phyloP scores from a whole-genome alignment of 2,113 vertebrate species.

The Campylorhamphus procurvoides region DNA sequence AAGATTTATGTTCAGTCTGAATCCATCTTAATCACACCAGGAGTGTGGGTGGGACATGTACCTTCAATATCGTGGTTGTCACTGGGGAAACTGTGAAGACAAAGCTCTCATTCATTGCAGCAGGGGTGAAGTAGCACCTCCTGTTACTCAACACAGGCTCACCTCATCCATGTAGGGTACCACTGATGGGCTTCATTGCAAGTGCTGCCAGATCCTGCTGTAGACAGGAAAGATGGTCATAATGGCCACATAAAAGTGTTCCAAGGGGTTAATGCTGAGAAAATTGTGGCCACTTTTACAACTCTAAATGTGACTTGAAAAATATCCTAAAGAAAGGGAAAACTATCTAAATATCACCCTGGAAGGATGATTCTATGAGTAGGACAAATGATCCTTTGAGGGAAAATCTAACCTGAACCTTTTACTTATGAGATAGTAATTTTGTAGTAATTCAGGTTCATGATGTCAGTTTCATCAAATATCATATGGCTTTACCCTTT shows the following conservation, averaged over 20 bases:
- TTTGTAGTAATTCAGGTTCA: constrained; percentile 33
- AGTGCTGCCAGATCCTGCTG: not conserved
- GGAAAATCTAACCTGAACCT: constrained; percentile 41
- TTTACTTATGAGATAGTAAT: constrained; percentile 32
- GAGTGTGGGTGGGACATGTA: not conserved
- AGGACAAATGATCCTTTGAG: constrained; percentile 25
- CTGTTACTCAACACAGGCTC: not conserved
- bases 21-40: not conserved
- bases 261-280: not conserved
- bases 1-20: constrained; percentile 18
- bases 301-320: not conserved
- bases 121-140: not conserved
- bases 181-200: not conserved
- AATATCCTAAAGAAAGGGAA: constrained; percentile 26
- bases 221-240: not conserved
- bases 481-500: constrained; percentile 24
- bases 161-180: not conserved
- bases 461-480: constrained; percentile 41
- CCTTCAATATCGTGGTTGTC: not conserved
- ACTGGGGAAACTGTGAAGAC: not conserved
- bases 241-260: not conserved
- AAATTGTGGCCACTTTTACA: not conserved
- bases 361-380: constrained; percentile 17
- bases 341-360: not conserved
- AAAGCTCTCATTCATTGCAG: not conserved